Evolutionary conservation across 2,888 invertebrate genomes (phyloP), one percentile per base, ranked within the genome.

Genomic region (Xestia c-nigrum): DNA sequence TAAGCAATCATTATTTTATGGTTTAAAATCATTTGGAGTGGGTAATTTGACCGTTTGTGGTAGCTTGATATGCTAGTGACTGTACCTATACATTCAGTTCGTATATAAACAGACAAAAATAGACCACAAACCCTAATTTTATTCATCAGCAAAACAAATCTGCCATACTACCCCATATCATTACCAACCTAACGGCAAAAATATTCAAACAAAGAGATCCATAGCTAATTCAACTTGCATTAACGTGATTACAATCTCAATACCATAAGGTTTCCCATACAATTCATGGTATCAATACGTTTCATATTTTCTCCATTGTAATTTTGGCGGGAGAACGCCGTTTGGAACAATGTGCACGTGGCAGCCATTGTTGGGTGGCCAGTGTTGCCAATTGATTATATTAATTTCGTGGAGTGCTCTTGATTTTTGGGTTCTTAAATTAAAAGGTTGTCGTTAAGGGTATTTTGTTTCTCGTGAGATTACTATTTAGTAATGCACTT

Each of bases 321-420:
- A 82, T 83, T 88, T 86, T 85, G 86, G 84, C 83, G 81, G 85
- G 81, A 81, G 73, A 50, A 61, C 57, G 72, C 14, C 57, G 52
- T 1, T 70, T 84, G 85, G 85, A 87, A 89, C 90, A 92, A 89
- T 89, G 86, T 88, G 76, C 94, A 89, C 93, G 93, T 88, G 89
- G 74, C 89, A 59, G 81, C 85, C 85, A 90, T 93, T 93, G 92
- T 93, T 80, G 63, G 59, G 61, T 87, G 87, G 92, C 91, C 90
- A 93, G 89, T 92, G 90, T 91, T 91, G 91, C 93, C 93, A 94
- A 94, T 93, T 93, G 88, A 90, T 90, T 89, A 89, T 87, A 89
- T 85, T 86, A 86, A 88, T 89, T 89, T 83, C 59, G 50, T 67
- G 67, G 61, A 88, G 88, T 87, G 84, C 81, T 77, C 76, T 86